Evolutionary conservation across 2,113 vertebrate genomes (phyloP), one percentile per base, ranked within the genome.

Genomic region (Hippopotamus amphibius): DNA sequence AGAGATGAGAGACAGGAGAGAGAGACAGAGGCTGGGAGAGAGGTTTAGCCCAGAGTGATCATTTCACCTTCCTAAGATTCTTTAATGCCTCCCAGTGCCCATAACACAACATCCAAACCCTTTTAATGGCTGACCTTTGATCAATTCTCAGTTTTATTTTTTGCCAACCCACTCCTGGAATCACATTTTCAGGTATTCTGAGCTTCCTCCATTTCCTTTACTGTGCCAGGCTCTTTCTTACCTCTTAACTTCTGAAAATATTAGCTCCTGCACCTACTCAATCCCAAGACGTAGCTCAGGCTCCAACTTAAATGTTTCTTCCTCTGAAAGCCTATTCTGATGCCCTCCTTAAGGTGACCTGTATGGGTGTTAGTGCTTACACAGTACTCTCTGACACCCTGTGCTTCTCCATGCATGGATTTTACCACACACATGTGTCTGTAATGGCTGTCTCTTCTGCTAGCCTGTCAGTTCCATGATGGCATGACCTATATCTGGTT

Each of bases 381-480:
- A 48, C 13, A 2, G 10, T 48, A 85, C 5, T 57, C n/a, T 8
- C 41, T 71, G 16, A 61, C 28, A n/a, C 12, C 28, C 3, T 17
- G 19, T 8, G 12, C 22, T 30, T 53, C 26, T 5, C n/a, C 2
- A n/a, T 41, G 57, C 1, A 0, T 7, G 21, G 4, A 50, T 46
- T 33, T 59, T 26, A 69, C 15, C 28, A 53, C 8, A 61, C 11
- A 57, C 33, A 19, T 14, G 2, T n/a, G 19, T 6, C 21, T 12
- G 19, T 3, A 15, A 17, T 3, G 53, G 53, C 15, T 46, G 22
- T 86, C 69, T 95, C 33, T 22, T 28, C 77, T 93, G 28, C 8
- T 55, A 46, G 12, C 65, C 3, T 2, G 2, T n/a, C 48, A 48
- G 7, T 22, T 55, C 43, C 37, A 55, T 12, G 48, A 69, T 0